phyloP scores from a whole-genome alignment of 2,113 vertebrate genomes.

The Pomatostomus ruficeps region DNA sequence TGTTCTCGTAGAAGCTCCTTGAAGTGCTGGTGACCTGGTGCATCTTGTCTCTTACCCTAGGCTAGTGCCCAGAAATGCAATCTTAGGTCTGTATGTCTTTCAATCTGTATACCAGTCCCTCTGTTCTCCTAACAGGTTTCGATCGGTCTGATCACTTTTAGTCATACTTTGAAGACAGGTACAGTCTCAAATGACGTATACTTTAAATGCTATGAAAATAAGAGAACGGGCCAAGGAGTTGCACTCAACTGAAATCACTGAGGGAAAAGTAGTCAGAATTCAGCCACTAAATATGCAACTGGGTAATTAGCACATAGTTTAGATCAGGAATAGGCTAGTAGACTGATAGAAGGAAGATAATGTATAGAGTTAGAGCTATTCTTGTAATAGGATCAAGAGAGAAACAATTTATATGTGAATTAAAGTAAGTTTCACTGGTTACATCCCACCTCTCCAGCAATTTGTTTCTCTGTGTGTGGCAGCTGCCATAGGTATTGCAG shows the following conservation, averaged over 20 bases:
- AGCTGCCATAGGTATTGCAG: background rate
- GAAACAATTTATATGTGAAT: background rate
- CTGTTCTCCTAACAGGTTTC: background rate
- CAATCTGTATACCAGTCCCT: background rate
- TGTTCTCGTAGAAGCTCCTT: background rate
- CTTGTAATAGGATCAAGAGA: background rate
- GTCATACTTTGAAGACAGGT: background rate
- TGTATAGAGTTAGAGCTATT: background rate
- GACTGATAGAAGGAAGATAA: background rate
- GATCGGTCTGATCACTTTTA: background rate
- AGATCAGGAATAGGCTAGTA: background rate
- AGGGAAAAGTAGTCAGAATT: background rate
- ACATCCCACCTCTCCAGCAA: background rate
- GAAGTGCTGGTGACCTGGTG: background rate
- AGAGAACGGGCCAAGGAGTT: background rate
- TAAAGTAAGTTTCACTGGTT: background rate
- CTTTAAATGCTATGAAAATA: background rate
- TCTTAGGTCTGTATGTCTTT: background rate
- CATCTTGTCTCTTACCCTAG: background rate
- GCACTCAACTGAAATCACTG: background rate
- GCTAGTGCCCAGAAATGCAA: background rate
- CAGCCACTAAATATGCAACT: background rate
- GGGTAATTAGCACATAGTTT: background rate
- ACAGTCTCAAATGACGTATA: background rate
- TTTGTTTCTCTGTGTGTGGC: background rate